These are phyloP conservation scores for Lepidocyrtoides sp. DNA, from an alignment of 2,888 invertebrate species.

Conservation along the genomic window DNA sequence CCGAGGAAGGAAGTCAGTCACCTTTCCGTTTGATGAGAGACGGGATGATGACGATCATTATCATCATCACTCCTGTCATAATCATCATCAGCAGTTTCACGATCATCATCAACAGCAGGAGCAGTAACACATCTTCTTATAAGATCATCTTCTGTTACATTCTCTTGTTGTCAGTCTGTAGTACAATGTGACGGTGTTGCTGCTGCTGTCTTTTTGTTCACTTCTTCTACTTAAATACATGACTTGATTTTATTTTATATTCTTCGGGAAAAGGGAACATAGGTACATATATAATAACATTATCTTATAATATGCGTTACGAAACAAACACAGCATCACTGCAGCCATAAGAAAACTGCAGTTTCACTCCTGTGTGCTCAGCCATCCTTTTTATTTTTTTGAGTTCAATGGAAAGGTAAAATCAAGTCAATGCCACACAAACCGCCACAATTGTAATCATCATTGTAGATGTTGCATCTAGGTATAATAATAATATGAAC, in stretches of 20 bases:
- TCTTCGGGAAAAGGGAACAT: not conserved
- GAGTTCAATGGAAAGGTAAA: conserved; percentile 77
- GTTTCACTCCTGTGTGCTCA: conserved; percentile 4
- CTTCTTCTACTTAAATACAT: not conserved
- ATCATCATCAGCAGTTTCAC: conserved; percentile 61
- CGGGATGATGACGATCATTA: conserved; percentile 59
- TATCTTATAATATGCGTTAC: not conserved
- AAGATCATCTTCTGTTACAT: conserved; percentile 38
- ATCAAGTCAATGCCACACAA: conserved; percentile 72
- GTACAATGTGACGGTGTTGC: conserved; percentile 29
- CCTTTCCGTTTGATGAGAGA: conserved; percentile 77
- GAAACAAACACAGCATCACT: conserved; percentile 24
- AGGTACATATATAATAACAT: too few relatives aligned
- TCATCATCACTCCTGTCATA: conserved; percentile 63
- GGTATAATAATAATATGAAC: not conserved
- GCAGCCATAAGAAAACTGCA: conserved; percentile 10
- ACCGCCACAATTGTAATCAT: not conserved
- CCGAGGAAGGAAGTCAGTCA: conserved; percentile 75
- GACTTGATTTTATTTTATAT: not conserved
- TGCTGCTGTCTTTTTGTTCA: not conserved
- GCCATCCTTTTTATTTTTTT: conserved; percentile 35
- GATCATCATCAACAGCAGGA: conserved; percentile 27
- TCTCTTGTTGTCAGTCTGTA: conserved; percentile 36
- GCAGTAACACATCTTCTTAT: too few relatives aligned
- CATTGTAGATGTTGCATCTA: not conserved